Conservation (phyloP, 2,797 vertebrate genomes). For the Benthosema pterotum region DNA sequence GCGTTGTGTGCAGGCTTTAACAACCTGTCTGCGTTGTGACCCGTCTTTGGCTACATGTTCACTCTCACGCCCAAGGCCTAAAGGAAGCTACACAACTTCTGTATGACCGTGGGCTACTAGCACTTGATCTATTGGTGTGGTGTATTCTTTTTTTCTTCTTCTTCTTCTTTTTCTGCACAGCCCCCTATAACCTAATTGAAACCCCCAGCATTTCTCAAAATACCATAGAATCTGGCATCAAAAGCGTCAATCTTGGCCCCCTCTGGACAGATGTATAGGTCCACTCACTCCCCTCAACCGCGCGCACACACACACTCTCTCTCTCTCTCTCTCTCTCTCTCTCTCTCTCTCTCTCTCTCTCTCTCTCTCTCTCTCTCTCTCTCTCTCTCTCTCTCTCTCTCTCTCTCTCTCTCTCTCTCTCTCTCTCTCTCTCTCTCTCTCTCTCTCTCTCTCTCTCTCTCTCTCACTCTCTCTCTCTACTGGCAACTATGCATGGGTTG, state of each 20-base stretch:
- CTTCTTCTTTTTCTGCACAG: slow-evolving; percentile 17
- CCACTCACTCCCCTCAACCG: too few species aligned
- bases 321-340: too few species aligned
- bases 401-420: too few species aligned
- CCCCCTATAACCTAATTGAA: not conserved
- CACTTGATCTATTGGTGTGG: slow-evolving; percentile 7
- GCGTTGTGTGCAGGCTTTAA: slow-evolving; percentile 5
- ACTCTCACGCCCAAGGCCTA: not conserved
- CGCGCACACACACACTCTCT: too few species aligned
- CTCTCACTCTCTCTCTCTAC: not conserved
- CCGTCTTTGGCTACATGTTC: slow-evolving; percentile 4
- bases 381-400: too few species aligned
- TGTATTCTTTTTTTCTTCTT: not conserved
- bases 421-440: too few species aligned
- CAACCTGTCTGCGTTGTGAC: not conserved
- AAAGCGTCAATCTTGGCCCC: not conserved
- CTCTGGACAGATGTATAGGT: too few species aligned
- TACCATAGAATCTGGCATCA: not conserved
- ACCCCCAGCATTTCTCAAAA: slow-evolving; percentile 16
- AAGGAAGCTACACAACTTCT: slow-evolving; percentile 4
- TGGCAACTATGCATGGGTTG: slow-evolving; percentile 47
- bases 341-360: too few species aligned
- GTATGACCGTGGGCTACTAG: not conserved
- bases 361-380: too few species aligned
- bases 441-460: not conserved